A percentile compares a stretch with the other conserved stretches of the same genome.
These are phyloP conservation scores for Eonycteris spelaea DNA, from an alignment of 2,113 vertebrate species.

Conservation along the genomic window DNA sequence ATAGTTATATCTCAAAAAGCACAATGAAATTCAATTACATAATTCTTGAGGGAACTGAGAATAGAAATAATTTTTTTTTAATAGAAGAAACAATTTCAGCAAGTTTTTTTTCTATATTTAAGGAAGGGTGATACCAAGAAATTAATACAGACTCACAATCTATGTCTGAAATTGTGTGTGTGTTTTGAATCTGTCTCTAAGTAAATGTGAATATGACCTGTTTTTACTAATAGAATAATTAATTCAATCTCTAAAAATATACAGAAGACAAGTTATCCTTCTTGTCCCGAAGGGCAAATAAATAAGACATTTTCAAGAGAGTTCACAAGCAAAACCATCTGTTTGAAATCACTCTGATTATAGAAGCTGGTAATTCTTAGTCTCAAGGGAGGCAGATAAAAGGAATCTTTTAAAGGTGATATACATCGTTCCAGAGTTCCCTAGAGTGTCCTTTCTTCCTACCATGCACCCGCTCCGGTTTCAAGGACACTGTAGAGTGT, in stretches of 20 bases:
- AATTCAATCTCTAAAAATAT: background rate
- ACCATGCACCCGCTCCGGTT: accelerated
- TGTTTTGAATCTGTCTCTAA: background rate
- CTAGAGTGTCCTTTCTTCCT: background rate
- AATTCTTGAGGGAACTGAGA: slow-evolving; percentile 2
- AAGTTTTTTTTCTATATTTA: background rate
- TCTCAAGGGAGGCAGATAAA: background rate
- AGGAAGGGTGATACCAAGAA: background rate
- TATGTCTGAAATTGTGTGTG: background rate
- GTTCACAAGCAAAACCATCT: background rate
- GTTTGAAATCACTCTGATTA: background rate
- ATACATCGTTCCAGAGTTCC: background rate
- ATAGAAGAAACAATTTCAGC: background rate
- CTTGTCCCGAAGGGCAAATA: background rate
- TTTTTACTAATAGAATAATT: slow-evolving; percentile 35
- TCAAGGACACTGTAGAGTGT: too few species aligned
- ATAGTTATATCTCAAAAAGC: slow-evolving; percentile 29
- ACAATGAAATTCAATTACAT: slow-evolving; percentile 13
- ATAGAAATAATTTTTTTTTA: background rate
- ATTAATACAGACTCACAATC: background rate
- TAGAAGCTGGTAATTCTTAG: background rate
- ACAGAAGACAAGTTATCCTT: background rate
- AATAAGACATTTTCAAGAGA: background rate
- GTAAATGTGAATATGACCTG: background rate
- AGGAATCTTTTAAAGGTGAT: background rate